Base-by-base conservation (phyloP, 2,888 invertebrate genomes). In the Oscheius sp. region DNA sequence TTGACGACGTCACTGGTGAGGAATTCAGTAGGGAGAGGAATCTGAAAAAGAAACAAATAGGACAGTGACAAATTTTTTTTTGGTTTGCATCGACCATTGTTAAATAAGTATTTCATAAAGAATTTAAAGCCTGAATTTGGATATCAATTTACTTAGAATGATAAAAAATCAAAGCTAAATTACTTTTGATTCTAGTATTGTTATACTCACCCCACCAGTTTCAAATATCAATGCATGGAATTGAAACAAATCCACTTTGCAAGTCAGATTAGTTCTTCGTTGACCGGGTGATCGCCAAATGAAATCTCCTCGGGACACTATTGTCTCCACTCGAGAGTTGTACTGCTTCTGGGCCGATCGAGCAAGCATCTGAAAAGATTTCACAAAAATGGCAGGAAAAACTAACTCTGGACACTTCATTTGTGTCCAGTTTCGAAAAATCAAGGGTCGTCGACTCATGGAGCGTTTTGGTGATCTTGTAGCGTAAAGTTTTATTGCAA, bases 401-500 rank as follows among this genome's bases (percentile, higher is more conserved):
- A n/a, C n/a, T 17, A n/a, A 63, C 50, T 32, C 63, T 32, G 17
- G 63, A 63, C 17, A 63, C 63, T 28, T 33, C 33, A 22, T 63
- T 32, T 1, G 63, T 63, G 24, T 63, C 45, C 49, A 63, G 20
- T 20, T 47, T 49, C 1, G 49, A 59, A 28, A 59, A 41, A 20
- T 66, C 66, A 22, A 47, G 41, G n/a, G 65, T 63, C 28, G 65
- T 72, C 5, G 67, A 70, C 24, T 65, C 51, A 54, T 73, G 73
- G 36, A 76, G 67, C 0, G 51, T 54, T 50, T 67, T 70, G n/a
- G 32, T 71, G 1, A 72, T 72, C 22, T 72, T 69, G 51, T 66
- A 76, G 9, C 70, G 68, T 12, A 76, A 51, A n/a, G 67, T 70
- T 30, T 70, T 71, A 59, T 74, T 70, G 41, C 76, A 76, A 54